Conservation (phyloP, 2,797 vertebrate species). For the Lithobates pipiens region DNA sequence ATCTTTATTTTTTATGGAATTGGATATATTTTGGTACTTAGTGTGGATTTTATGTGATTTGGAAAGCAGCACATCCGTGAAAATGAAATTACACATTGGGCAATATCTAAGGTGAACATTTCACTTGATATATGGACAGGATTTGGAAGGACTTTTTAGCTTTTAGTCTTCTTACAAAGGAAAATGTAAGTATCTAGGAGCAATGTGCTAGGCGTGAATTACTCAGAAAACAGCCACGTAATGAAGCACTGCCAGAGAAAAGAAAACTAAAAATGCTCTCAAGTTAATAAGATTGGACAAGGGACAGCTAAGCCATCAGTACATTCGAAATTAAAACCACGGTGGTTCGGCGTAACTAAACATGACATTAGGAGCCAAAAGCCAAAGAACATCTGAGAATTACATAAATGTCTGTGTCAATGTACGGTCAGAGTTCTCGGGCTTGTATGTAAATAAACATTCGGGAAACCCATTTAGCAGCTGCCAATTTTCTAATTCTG, state of each 20-base stretch:
- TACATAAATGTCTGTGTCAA: conserved; percentile 23
- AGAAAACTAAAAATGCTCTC: conserved; percentile 47
- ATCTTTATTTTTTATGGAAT: not conserved
- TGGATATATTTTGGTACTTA: not conserved
- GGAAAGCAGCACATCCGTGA: conserved; percentile 5
- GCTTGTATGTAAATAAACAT: conserved; percentile 22
- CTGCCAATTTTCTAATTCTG: not conserved
- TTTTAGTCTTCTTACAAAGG: conserved; percentile 3
- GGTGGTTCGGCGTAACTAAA: conserved; percentile 40
- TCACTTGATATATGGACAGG: conserved; percentile 13
- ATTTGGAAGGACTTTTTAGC: not conserved
- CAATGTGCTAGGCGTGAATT: conserved; percentile 41
- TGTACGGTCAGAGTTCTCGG: not conserved
- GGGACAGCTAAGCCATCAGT: conserved; percentile 57
- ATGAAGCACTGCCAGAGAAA: conserved; percentile 37
- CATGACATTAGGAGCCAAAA: conserved; percentile 52
- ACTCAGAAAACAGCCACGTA: conserved; percentile 46
- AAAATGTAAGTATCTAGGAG: conserved; percentile 25
- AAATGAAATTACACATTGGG: conserved; percentile 5
- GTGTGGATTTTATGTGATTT: conserved; percentile 8
- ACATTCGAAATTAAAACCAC: conserved; percentile 35
- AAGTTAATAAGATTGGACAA: conserved; percentile 60
- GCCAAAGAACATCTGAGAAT: conserved; percentile 20
- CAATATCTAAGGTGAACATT: conserved; percentile 16
- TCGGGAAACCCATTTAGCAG: not conserved